Conservation (phyloP, 2,797 vertebrate species). For the Crenuchus spilurus region DNA sequence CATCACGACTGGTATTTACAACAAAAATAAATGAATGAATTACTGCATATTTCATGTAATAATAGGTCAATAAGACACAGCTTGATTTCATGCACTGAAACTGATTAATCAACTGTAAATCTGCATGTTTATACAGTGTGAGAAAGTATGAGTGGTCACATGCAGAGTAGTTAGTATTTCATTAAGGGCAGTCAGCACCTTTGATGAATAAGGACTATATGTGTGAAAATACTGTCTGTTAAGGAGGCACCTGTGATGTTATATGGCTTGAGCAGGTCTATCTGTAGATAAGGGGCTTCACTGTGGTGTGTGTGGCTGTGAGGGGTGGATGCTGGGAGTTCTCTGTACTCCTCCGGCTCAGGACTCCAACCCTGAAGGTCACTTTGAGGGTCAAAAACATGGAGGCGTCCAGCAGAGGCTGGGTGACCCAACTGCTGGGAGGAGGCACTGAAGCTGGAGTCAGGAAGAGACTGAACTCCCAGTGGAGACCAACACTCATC, state of each 20-base stretch:
- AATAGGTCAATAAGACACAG: no score
- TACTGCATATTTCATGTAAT: no score
- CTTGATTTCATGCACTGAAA: no score
- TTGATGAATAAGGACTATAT: no score
- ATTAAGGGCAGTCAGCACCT: no score
- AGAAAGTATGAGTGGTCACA: no score
- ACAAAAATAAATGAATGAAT: no score
- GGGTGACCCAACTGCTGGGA: conserved; percentile 72
- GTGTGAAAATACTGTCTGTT: no score
- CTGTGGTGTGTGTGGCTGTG: conserved; percentile 58
- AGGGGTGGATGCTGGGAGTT: conserved; percentile 64
- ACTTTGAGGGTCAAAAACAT: conserved; percentile 48
- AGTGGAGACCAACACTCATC: conserved; percentile 84
- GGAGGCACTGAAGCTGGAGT: conserved; percentile 75
- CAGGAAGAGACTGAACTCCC: conserved; percentile 75
- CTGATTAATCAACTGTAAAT: no score
- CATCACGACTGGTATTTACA: no score
- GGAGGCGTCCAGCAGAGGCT: conserved; percentile 69
- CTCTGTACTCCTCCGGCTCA: conserved; percentile 67
- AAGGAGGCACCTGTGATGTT: conserved; percentile 84
- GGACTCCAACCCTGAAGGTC: conserved; percentile 83
- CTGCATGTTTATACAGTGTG: no score
- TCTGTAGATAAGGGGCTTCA: conserved; percentile 76
- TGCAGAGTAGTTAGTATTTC: no score
- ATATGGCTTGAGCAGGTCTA: conserved; percentile 76